phyloP scores from a whole-genome alignment of 2,797 vertebrate genomes.

The Melanotaenia parkinsoni region DNA sequence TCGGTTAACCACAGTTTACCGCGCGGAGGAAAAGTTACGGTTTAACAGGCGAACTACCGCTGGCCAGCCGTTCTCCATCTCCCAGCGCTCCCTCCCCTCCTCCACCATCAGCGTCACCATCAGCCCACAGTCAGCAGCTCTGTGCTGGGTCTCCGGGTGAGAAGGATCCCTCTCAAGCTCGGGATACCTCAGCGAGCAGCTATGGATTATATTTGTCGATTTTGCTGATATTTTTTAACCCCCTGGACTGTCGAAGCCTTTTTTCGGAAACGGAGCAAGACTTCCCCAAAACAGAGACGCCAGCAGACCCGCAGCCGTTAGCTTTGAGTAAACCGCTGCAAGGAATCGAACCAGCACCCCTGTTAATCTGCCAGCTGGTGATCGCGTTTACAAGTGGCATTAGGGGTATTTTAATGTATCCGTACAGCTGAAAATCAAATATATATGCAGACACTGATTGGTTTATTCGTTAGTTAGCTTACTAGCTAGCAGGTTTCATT shows the following conservation, averaged over 20 bases:
- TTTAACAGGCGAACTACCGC: slow-evolving; percentile 46
- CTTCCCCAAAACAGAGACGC: slow-evolving; percentile 42
- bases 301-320: slow-evolving; percentile 55
- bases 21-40: slow-evolving; percentile 60
- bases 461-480: slow-evolving; percentile 57
- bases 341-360: neutral
- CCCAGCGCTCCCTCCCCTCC: slow-evolving; percentile 62
- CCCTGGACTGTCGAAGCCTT: slow-evolving; percentile 11
- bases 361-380: slow-evolving; percentile 14
- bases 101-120: slow-evolving; percentile 46
- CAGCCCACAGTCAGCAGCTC: slow-evolving; percentile 49
- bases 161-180: slow-evolving; percentile 45
- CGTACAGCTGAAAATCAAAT: neutral
- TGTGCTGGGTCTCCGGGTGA: slow-evolving; percentile 53
- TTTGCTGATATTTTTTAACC: slow-evolving; percentile 10
- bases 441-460: neutral
- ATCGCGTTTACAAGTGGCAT: neutral
- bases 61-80: slow-evolving; percentile 50
- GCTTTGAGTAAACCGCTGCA: slow-evolving; percentile 36
- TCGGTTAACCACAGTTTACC: neutral
- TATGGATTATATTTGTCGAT: slow-evolving; percentile 52
- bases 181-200: slow-evolving; percentile 43
- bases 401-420: slow-evolving; percentile 5
- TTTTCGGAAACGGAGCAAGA: slow-evolving; percentile 39
- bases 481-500: slow-evolving; percentile 55